Evolutionary conservation across 2,888 invertebrate species (phyloP).

Genomic region (Calameuta pallipes): DNA sequence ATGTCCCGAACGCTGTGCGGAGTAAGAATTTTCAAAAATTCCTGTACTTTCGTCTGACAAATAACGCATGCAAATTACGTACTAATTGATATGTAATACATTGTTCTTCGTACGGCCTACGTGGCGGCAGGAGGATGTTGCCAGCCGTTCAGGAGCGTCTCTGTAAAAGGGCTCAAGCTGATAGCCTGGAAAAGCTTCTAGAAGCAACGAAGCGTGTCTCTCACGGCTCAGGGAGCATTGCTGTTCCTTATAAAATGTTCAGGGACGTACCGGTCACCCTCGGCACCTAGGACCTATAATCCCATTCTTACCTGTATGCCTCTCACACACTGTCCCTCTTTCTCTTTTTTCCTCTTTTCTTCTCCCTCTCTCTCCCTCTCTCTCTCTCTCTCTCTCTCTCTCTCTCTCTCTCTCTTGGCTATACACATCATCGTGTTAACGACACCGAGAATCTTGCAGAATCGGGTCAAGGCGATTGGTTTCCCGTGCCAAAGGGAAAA

Average conservation of each 20-base stretch:
- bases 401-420: not conserved
- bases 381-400: not conserved
- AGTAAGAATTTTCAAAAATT: not conserved
- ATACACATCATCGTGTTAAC: not conserved
- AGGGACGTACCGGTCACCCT: constrained; percentile 3
- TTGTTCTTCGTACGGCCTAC: not conserved
- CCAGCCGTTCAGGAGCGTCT: constrained; percentile 15
- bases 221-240: constrained; percentile 37
- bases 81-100: not conserved
- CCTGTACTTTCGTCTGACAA: not conserved
- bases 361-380: not conserved
- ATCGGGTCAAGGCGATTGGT: not conserved
- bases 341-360: not conserved
- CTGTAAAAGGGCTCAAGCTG: constrained; percentile 34
- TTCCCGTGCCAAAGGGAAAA: not conserved
- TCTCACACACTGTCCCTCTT: too few species aligned
- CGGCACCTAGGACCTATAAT: not conserved
- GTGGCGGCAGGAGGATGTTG: not conserved
- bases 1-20: not conserved
- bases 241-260: constrained; percentile 31
- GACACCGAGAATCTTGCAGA: not conserved
- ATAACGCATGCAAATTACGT: too few species aligned
- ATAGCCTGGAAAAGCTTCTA: constrained; percentile 42
- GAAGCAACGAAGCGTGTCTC: constrained; percentile 38
- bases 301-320: not conserved